Percentiles rank a stretch among this genome's conserved stretches.
phyloP scores from a whole-genome alignment of 1,140 invertebrate genomes.

The Sinella curviseta region DNA sequence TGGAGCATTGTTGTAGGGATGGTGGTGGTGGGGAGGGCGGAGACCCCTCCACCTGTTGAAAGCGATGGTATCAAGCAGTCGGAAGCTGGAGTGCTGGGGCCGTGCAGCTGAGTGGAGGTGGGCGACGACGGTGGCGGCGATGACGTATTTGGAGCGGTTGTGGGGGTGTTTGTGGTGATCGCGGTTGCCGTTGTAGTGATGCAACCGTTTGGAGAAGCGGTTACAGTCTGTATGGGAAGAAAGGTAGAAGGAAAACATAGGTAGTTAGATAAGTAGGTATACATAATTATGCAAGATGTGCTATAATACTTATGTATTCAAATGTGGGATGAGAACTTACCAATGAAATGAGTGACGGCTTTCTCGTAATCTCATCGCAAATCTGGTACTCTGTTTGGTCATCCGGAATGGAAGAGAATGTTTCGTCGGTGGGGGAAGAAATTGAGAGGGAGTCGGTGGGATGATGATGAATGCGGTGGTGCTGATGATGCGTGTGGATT shows the following conservation, averaged over 20 bases:
- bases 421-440: neutral
- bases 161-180: too few species aligned
- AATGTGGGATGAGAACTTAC: neutral
- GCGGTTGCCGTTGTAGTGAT: neutral
- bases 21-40: too few species aligned
- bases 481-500: constrained; percentile 16
- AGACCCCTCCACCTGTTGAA: too few species aligned
- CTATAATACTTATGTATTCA: neutral
- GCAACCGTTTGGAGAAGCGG: neutral
- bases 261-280: neutral
- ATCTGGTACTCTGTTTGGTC: neutral
- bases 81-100: too few species aligned
- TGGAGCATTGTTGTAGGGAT: too few species aligned
- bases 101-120: too few species aligned
- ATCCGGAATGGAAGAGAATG: neutral
- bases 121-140: too few species aligned
- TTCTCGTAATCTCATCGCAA: neutral
- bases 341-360: neutral
- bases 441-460: neutral
- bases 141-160: too few species aligned
- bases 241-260: neutral
- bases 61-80: too few species aligned
- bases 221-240: neutral
- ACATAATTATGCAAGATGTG: neutral
- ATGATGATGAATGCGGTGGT: neutral